Base-by-base conservation (phyloP, 2,888 invertebrate genomes). In the Sesia bembeciformis region DNA sequence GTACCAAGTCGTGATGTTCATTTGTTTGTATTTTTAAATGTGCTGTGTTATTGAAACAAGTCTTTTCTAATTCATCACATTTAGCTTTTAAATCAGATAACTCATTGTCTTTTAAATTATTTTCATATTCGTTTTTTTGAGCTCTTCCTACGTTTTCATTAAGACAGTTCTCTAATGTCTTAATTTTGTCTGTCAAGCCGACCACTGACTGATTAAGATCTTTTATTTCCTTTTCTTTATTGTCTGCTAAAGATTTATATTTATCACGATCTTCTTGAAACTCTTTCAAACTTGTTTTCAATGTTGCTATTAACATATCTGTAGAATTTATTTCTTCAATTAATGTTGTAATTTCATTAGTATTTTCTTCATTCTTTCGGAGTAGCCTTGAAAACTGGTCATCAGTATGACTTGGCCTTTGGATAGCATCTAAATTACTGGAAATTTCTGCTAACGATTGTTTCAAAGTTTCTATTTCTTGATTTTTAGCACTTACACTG, bases 1-100 rank as follows among this genome's bases (percentile, higher is more conserved):
- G 92, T 8, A 94, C 92, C n/a, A 95, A 81, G 67, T 96, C 92
- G 50, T 92, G 91, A 70, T 94, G 93, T 65, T 94, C 93, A 4
- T 85, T 77, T 51, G 64, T 70, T 0, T 74, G 65, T 4, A 67
- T 76, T 5, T 87, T 80, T 55, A 84, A 59, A 3, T 69, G 58
- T 39, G 61, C 61, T 70, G 81, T 80, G 54, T 75, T 78, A 60
- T 88, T 82, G 41, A 57, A 40, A 55, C 66, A 73, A n/a, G 66
- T 57, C 40, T 72, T 76, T 60, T 85, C 81, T 52, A 75, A 60
- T 46, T 67, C 64, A 3, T 69, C 65, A 4, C 61, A 59, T 54
- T 72, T 81, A 40, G 58, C 56, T 66, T 71, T 77, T 2, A 75
- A 43, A 56, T 78, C 76, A 40, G 56, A 5, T 55, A 7, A 79